A percentile compares a stretch with the other conserved stretches of the same genome.
These are phyloP conservation scores for Scarus forsteni DNA, from an alignment of 2,797 vertebrate genomes.

Conservation along the genomic window DNA sequence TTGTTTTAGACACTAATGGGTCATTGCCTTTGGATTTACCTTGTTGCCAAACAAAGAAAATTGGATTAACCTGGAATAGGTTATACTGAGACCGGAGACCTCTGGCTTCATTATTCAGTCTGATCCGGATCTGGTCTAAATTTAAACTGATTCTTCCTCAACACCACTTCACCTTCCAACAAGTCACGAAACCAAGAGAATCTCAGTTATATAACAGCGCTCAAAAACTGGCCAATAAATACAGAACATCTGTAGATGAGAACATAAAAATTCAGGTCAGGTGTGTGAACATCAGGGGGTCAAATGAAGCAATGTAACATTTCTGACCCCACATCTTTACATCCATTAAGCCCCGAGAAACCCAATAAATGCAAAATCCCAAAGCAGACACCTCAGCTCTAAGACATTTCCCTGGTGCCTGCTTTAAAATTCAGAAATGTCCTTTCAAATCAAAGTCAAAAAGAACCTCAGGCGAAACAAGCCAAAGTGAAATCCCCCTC, in stretches of 20 bases:
- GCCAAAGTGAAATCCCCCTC: background rate
- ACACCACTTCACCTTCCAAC: background rate
- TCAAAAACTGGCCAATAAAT: background rate
- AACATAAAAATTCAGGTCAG: background rate
- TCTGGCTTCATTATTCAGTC: background rate
- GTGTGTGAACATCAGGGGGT: background rate
- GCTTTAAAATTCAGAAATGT: background rate
- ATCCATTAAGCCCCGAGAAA: background rate
- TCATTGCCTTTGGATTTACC: background rate
- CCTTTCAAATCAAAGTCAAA: constrained; percentile 2
- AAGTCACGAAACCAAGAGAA: background rate
- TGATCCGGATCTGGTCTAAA: constrained; percentile 5
- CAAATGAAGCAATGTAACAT: background rate
- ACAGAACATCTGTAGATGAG: background rate
- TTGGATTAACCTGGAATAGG: background rate
- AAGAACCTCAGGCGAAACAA: background rate
- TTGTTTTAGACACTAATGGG: no score
- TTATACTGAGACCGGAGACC: background rate
- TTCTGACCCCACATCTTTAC: background rate
- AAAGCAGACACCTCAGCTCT: background rate
- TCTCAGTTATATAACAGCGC: background rate
- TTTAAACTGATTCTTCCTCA: background rate
- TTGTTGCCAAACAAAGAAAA: background rate
- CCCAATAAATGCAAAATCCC: background rate
- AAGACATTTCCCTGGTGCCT: background rate